A percentile compares a stretch with the other conserved stretches of the same genome.
Conservation (phyloP, 2,113 vertebrate species). For the Pelmatolapia mariae region DNA sequence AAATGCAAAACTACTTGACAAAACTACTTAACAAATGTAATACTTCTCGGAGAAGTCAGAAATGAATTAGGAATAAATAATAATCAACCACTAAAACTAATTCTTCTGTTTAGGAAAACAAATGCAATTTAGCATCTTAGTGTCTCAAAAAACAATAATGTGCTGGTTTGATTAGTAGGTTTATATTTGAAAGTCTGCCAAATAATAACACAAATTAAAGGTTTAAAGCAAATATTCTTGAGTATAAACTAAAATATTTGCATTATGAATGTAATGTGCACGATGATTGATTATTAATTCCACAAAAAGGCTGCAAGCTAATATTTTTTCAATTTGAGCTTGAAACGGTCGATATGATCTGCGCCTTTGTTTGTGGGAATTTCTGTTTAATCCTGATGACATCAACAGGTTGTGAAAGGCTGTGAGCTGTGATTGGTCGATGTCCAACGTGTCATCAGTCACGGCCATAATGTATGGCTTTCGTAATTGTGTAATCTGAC, state of each 20-base stretch:
- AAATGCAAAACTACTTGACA: neutral
- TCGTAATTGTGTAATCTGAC: neutral
- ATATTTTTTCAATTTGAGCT: rapidly evolving
- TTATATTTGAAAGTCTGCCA: neutral
- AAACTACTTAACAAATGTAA: neutral
- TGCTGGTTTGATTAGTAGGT: neutral
- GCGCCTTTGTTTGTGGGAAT: neutral
- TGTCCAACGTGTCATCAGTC: neutral
- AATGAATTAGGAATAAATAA: neutral
- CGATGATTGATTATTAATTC: neutral
- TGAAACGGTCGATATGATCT: neutral
- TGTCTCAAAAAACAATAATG: neutral
- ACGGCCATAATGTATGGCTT: neutral
- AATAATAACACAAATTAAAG: neutral
- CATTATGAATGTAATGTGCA: neutral
- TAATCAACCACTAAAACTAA: neutral
- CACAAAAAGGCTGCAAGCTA: neutral
- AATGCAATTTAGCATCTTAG: neutral
- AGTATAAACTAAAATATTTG: neutral
- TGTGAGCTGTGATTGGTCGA: neutral
- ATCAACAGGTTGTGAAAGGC: neutral
- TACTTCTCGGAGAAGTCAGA: neutral
- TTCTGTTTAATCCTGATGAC: neutral
- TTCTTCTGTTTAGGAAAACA: neutral
- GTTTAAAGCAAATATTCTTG: neutral